Evolutionary conservation across 2,797 vertebrate genomes (phyloP), one percentile per base, ranked within the genome.

Genomic region (Zalophus californianus): DNA sequence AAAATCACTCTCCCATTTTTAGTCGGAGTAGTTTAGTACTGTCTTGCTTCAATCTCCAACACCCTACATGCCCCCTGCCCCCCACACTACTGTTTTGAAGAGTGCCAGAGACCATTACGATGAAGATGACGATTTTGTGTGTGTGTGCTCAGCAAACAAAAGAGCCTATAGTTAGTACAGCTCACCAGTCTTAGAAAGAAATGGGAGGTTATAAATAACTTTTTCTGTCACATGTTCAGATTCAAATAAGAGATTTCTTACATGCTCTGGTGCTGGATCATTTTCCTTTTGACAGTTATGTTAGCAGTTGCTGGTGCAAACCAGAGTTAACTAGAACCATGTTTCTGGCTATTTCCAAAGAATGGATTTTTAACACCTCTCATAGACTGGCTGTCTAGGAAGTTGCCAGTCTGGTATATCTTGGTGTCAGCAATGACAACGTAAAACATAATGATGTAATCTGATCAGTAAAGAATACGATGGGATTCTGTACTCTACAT

Each of bases 281-380:
- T 79, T 97, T 98, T 98, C 96, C 86, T 87, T 93, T 88, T 98
- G 93, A 98, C 96, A 97, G 96, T 91, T 96, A 95, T 75, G 96
- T 96, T 97, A 94, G 94, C 92, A 97, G 60, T 92, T 96, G 29
- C 80, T 97, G 54, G 84, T 96, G 54, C 38, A 96, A 97, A 97
- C 90, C 80, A 93, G 80, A 95, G 91, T 96, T 98, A 98, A 97
- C 93, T 94, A 90, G 95, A 97, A 96, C 97, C 93, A 93, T 75
- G 95, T 98, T 98, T 96, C 72, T 94, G 58, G 77, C 70, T 90
- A 80, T 84, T 96, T 96, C 60, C 93, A 94, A 92, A 93, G 84
- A 90, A 94, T 68, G 48, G 32, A 80, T 95, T 96, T 97, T 87
- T 96, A 97, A 96, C 92, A 96, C 95, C 54, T 97, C 38, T 97